Base-by-base conservation (phyloP, 2,797 vertebrate genomes). In the Botia almorhae region DNA sequence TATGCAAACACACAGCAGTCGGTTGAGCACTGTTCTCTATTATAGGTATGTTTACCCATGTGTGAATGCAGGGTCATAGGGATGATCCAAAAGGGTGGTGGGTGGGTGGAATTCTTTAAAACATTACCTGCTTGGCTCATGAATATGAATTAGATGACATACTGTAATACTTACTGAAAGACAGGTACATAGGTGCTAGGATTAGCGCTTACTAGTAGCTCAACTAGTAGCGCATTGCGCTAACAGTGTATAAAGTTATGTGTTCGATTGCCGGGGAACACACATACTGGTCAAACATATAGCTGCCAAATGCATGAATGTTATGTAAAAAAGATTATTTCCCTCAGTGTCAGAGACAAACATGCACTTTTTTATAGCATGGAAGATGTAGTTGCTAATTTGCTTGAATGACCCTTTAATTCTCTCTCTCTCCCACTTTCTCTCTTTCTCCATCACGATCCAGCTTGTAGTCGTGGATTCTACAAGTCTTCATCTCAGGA, bases 401-500 rank as follows among this genome's bases (percentile, higher is more conserved):
- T 58, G 19, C 0, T 58, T 60, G 21, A 17, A 33, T 16, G 2
- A 13, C 65, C 85, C 61, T 53, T 33, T 82, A 56, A 85, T 33
- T 81, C 33, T 73, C 50, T 68, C 7, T 55, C 7, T 55, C 7
- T 73, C n/a, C 78, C 36, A 72, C 43, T 69, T 5, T 58, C 7
- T 74, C 26, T 65, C 26, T 74, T 46, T 76, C 14, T 76, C 26
- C 39, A 4, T 73, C 17, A 19, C 39, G 48, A 26, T 39, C 2
- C 90, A 99, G 98, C 98, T 21, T 99, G 98, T 82, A 94, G 96
- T 29, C 96, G 96, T 81, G 97, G 97, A 72, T 98, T 98, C 95
- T 99, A 98, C 94, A 99, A 99, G 91, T 98, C 96, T 39, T 98
- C 97, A 71, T 99, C 97, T 33, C 98, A 98, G 93, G 98, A 99